Evolutionary conservation across 2,888 invertebrate species (phyloP), one percentile per base, ranked within the genome.

Genomic region (Cryptocheilus praepositus): DNA sequence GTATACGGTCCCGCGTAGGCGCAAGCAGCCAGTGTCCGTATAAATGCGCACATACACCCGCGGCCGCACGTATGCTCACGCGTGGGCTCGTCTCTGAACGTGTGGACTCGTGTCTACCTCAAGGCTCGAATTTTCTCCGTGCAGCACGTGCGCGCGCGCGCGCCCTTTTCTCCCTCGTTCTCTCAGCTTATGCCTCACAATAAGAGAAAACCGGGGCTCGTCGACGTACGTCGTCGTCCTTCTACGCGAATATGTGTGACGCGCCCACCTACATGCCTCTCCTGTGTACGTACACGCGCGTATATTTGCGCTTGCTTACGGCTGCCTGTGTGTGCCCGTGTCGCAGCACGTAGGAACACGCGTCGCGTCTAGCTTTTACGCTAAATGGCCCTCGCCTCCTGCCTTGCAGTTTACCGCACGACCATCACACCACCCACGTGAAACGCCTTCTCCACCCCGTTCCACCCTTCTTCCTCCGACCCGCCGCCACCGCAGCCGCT

Each of bases 131-230:
- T 83, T 83, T 84, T 79, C 81, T 76, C 78, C 77, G 72, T 62
- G 67, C 64, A 11, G 28, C 3, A 7, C 7, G 28, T 62, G 64
- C 62, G 55, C 49, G 54, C 53, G 55, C 65, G 61, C 45, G n/a
- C 43, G 21, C 43, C 64, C 61, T 66, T 61, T 62, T 52, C 59
- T 49, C 69, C 61, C 64, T 70, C 64, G 63, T 67, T 70, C 70
- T 69, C 80, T 64, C 73, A 76, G 83, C 81, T 85, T 82, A 79
- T 82, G 81, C 74, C 80, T 83, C 81, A 79, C 83, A 84, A 83
- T 83, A 80, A 83, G 82, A 82, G 81, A 81, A 81, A 78, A 68
- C 70, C 68, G 61, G 60, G 58, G 70, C 70, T 75, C 70, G 68
- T 64, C 70, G 59, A 62, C 59, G 70, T 71, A 56, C 67, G 70